phyloP scores from a whole-genome alignment of 2,113 vertebrate species.

The Climacteris rufus region DNA sequence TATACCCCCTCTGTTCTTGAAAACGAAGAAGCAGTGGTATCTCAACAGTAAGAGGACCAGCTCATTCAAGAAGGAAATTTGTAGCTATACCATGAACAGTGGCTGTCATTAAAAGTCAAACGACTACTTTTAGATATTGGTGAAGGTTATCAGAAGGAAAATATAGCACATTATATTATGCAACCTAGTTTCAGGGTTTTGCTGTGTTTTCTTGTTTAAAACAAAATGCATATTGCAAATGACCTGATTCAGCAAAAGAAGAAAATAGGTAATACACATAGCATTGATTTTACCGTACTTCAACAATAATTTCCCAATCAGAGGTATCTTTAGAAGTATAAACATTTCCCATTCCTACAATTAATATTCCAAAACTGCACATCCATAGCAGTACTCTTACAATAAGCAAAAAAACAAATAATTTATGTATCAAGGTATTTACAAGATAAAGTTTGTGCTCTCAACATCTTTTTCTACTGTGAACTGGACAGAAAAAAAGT shows the following conservation, averaged over 20 bases:
- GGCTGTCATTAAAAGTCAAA: slow-evolving; percentile 56
- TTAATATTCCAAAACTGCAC: background rate
- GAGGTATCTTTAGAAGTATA: background rate
- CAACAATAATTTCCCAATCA: background rate
- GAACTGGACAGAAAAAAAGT: background rate
- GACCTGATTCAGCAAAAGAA: background rate
- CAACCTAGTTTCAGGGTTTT: background rate
- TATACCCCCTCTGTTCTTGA: background rate
- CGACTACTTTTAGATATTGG: slow-evolving; percentile 50
- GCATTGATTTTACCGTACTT: background rate
- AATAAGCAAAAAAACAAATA: background rate
- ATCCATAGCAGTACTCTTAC: background rate
- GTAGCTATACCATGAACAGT: slow-evolving; percentile 60
- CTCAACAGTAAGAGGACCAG: background rate
- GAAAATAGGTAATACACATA: background rate
- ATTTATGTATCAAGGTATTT: background rate
- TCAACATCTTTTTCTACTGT: background rate
- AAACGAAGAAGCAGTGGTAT: slow-evolving; percentile 19
- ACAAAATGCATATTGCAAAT: background rate
- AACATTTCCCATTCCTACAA: background rate
- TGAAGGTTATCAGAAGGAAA: slow-evolving; percentile 74
- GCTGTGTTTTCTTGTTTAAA: slow-evolving; percentile 44
- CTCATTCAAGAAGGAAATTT: slow-evolving; percentile 67
- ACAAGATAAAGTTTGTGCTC: background rate
- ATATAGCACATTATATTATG: slow-evolving; percentile 72